Conservation (phyloP, 2,113 vertebrate genomes). For the Tenebrosternarchus preto region DNA sequence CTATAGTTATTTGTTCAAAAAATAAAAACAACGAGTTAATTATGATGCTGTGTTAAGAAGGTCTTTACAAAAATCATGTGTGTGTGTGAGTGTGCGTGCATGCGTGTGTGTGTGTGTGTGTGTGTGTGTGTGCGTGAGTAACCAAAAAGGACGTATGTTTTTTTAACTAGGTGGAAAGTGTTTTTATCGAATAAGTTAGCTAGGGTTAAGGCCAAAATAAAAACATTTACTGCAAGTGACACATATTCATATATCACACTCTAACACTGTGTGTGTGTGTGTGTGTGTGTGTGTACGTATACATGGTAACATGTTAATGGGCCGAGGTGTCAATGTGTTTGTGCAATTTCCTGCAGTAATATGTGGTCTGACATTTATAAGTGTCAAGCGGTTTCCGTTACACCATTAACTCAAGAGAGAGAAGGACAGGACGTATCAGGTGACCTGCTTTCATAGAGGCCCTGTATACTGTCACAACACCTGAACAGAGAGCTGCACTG, state of each 20-base stretch:
- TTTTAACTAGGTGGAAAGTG: too few relatives aligned
- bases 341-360: constrained; percentile 59
- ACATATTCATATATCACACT: too few relatives aligned
- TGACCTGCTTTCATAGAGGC: not conserved
- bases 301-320: constrained; percentile 26
- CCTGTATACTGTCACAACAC: not conserved
- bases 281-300: constrained; percentile 1
- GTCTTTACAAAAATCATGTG: constrained; percentile 7
- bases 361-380: constrained; percentile 77
- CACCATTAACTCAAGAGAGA: not conserved
- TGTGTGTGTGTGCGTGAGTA: not conserved
- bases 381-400: constrained; percentile 60
- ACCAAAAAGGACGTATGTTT: too few relatives aligned
- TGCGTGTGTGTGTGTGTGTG: constrained; percentile 6
- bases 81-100: constrained; percentile 28
- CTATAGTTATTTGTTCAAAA: not conserved
- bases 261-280: not conserved
- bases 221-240: too few relatives aligned
- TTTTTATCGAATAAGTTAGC: too few relatives aligned
- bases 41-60: not conserved
- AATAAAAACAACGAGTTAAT: constrained; percentile 22
- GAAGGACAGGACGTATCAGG: not conserved
- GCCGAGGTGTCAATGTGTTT: constrained; percentile 16
- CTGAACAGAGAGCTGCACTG: too few relatives aligned
- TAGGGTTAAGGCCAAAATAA: too few relatives aligned